Evolutionary conservation across 2,888 invertebrate genomes (phyloP).

Genomic region (Helicoverpa assulta): DNA sequence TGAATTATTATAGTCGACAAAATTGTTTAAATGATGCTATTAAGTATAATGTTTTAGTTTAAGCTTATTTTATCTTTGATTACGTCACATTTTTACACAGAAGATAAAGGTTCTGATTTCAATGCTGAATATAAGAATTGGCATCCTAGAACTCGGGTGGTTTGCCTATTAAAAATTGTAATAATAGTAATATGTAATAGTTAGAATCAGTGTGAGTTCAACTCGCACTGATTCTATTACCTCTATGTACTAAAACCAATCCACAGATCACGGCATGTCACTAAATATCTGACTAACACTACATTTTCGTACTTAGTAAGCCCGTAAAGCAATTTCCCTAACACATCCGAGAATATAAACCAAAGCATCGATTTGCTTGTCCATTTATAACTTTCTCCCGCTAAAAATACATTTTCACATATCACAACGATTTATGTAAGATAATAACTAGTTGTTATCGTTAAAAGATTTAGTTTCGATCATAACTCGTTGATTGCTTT

Average conservation of each 20-base stretch:
- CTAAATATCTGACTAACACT: neutral
- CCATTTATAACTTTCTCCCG: conserved; percentile 8
- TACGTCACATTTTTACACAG: too few relatives aligned
- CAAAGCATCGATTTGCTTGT: neutral
- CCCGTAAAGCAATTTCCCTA: conserved; percentile 32
- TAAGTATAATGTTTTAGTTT: too few relatives aligned
- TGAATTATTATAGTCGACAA: conserved; percentile 18
- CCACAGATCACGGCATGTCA: neutral
- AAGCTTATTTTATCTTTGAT: too few relatives aligned
- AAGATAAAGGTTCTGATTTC: too few relatives aligned
- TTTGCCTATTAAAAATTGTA: too few relatives aligned
- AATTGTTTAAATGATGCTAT: neutral
- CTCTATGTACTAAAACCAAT: neutral
- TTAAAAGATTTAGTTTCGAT: conserved; percentile 49
- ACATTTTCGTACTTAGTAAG: neutral
- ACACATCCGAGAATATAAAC: conserved; percentile 24
- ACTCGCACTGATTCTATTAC: too few relatives aligned
- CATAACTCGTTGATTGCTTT: conserved; percentile 56
- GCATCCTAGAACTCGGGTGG: too few relatives aligned
- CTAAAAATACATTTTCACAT: conserved; percentile 23
- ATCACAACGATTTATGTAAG: conserved; percentile 51
- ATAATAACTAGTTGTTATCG: conserved; percentile 57
- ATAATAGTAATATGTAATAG: too few relatives aligned
- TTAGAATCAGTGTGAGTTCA: too few relatives aligned
- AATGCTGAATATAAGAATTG: too few relatives aligned